A percentile compares a stretch with the other conserved stretches of the same genome.
phyloP scores from a whole-genome alignment of 1,140 invertebrate genomes.

The Drosophila guanche region DNA sequence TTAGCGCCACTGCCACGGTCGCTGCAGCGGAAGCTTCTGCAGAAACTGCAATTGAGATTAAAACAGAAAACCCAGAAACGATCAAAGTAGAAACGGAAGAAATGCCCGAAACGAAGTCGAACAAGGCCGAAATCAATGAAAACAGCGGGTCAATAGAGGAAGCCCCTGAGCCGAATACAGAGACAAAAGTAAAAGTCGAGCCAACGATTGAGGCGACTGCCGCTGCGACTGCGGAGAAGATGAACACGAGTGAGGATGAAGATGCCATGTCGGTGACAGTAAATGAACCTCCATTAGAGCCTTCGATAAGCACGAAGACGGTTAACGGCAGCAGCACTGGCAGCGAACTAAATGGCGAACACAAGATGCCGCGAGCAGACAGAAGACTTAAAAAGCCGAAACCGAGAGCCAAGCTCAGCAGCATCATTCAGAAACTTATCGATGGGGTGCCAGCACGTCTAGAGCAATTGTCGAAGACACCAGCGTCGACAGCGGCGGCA shows the following conservation, averaged over 20 bases:
- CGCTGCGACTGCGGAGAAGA: constrained; percentile 55
- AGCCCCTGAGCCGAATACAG: constrained; percentile 2
- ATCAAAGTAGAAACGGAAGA: constrained; percentile 45
- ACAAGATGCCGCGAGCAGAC: constrained; percentile 31
- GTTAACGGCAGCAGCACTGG: constrained; percentile 44
- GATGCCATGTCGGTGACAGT: constrained; percentile 39
- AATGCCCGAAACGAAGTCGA: constrained; percentile 16
- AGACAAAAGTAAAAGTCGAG: constrained; percentile 30
- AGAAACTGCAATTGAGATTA: constrained; percentile 45
- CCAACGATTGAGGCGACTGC: background rate
- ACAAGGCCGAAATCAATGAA: constrained; percentile 11
- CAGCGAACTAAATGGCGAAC: constrained; percentile 55
- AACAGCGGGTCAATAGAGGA: constrained; percentile 9
- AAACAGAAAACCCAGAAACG: constrained; percentile 29
- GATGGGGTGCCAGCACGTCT: constrained; percentile 73
- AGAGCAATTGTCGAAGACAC: constrained; percentile 70
- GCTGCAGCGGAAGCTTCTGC: constrained; percentile 2
- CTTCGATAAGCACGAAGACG: constrained; percentile 2
- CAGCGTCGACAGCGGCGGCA: constrained; percentile 19
- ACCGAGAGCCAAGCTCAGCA: constrained; percentile 71
- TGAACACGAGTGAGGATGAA: constrained; percentile 76
- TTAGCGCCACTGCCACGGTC: no score
- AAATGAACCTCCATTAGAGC: constrained; percentile 5
- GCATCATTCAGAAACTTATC: constrained; percentile 81
- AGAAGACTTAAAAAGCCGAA: constrained; percentile 71